Evolutionary conservation across 2,797 vertebrate genomes (phyloP).

Genomic region (Anniella stebbinsi): DNA sequence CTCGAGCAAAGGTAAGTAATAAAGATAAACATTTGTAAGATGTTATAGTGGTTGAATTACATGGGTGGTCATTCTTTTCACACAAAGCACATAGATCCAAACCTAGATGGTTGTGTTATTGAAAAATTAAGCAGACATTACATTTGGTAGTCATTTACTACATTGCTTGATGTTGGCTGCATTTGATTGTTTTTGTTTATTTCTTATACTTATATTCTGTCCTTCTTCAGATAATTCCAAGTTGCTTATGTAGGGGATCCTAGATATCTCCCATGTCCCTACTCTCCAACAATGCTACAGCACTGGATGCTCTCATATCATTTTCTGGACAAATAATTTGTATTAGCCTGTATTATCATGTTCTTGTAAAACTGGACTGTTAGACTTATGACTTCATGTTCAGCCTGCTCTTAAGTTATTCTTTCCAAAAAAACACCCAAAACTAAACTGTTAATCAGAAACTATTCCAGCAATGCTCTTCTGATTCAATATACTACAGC

Average conservation of each 20-base stretch:
- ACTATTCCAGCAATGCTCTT: not conserved
- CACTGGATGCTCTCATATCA: not conserved
- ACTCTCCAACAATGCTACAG: not conserved
- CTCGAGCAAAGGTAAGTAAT: constrained; percentile 48
- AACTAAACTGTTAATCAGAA: not conserved
- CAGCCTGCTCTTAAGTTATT: not conserved
- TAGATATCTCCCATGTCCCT: not conserved
- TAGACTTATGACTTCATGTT: not conserved
- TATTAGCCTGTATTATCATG: not conserved
- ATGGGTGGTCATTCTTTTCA: constrained; percentile 26
- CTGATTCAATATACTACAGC: not conserved
- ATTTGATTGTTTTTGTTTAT: not conserved
- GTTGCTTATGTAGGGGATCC: not conserved
- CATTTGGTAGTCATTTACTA: not conserved
- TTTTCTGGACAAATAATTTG: not conserved
- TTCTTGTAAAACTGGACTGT: not conserved
- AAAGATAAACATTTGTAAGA: constrained; percentile 57
- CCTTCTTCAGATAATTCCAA: not conserved
- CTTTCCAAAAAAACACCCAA: not conserved
- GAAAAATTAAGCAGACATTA: constrained; percentile 15
- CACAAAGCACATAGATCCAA: constrained; percentile 21
- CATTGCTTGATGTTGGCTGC: not conserved
- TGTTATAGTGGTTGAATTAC: not conserved
- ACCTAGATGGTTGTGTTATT: not conserved
- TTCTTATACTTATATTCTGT: not conserved